A percentile compares a stretch with the other conserved stretches of the same genome.
phyloP scores from a whole-genome alignment of 35 echinoderm and acorn worm genomes.

The Chiridota heheva region DNA sequence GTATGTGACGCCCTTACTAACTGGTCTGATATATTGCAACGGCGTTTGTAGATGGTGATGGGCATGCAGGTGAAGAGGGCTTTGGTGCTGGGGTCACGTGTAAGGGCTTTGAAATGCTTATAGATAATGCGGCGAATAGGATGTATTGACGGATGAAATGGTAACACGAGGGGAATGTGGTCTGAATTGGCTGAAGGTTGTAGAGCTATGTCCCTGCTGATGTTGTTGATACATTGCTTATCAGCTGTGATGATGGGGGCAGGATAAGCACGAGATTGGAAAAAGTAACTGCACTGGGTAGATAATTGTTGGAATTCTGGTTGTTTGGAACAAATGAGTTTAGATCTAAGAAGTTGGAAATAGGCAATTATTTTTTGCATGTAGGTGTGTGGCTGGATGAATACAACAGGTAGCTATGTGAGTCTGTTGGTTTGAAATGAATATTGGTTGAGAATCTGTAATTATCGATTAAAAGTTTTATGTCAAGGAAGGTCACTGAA shows the following conservation, averaged over 20 bases:
- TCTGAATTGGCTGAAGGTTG: not conserved
- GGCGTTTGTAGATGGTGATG: too few relatives aligned
- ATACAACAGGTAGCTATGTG: constrained; percentile 3
- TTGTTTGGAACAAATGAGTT: not conserved
- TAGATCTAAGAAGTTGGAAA: constrained; percentile 3
- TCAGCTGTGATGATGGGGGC: not conserved
- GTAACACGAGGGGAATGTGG: constrained; percentile 12
- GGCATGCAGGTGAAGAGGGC: not conserved
- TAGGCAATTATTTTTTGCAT: constrained; percentile 16
- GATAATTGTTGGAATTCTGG: not conserved
- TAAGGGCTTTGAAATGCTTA: not conserved
- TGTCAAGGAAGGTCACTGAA: not conserved
- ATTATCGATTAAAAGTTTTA: not conserved
- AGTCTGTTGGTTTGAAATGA: not conserved
- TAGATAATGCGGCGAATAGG: constrained; percentile 5
- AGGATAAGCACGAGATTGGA: not conserved
- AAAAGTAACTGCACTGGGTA: not conserved
- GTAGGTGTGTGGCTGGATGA: constrained; percentile 8
- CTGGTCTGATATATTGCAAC: too few relatives aligned
- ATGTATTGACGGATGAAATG: constrained; percentile 17
- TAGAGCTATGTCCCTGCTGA: not conserved
- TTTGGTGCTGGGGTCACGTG: not conserved
- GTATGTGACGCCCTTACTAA: too few relatives aligned
- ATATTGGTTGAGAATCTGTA: not conserved
- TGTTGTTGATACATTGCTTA: not conserved